Evolutionary conservation across 1,140 invertebrate genomes (phyloP), one percentile per base, ranked within the genome.

Genomic region (Hylyphantes graminicola): DNA sequence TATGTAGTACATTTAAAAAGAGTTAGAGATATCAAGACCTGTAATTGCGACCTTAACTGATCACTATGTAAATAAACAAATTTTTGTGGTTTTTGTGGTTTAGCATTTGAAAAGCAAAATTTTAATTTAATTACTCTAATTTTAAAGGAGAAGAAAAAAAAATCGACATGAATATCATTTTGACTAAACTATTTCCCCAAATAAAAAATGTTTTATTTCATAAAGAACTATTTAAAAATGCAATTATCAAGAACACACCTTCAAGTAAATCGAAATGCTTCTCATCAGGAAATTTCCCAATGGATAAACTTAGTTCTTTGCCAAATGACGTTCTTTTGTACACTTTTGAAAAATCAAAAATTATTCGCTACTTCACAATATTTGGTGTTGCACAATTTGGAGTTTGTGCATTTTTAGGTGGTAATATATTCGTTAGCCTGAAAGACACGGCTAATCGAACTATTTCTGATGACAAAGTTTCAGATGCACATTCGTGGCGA

Each of bases 271-370:
- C 35, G 35, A 35, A 35, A 35, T 53, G 17, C 11, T n/a, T 70
- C n/a, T 81, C 79, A 15, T 50, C 35, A n/a, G 15, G 17, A 8
- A 53, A 81, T 53, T 73, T 81, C 51, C 79, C 79, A 7, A 73
- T 51, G 6, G 79, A 81, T 48, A 81, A 73, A 17, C 13, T 81
- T 13, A 59, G 13, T 7, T 35, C 13, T 21, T 72, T 81, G 50
- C 55, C 59, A n/a, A 63, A 73, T 21, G 68, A 81, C 53, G 68
- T 51, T 55, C 0, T 81, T n/a, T n/a, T 81, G 10, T 81, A 81
- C 35, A 50, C 67, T 0, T 8, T 81, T 5, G 79, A 81, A 50
- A 81, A 81, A 11, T 48, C 68, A 8, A 50, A 50, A 13, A 15
- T 73, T 7, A 17, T 73, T 21, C 65, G 54, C n/a, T 64, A 73